These are phyloP conservation scores for Platyrinchus mystaceus DNA, from an alignment of 2,797 vertebrate species.

Conservation along the genomic window DNA sequence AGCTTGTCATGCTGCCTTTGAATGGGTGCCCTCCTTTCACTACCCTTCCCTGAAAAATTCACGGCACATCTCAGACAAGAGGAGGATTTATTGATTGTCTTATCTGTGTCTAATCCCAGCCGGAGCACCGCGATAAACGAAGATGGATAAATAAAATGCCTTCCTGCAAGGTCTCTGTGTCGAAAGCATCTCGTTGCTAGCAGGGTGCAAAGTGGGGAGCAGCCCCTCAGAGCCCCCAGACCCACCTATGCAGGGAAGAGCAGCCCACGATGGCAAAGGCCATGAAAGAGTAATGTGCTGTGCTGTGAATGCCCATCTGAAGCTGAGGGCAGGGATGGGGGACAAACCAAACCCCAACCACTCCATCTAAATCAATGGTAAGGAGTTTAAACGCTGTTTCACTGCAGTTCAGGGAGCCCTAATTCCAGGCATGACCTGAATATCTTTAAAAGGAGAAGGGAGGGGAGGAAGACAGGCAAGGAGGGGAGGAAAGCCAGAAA, in stretches of 20 bases:
- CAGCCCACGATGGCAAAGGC: background rate
- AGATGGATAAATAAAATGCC: background rate
- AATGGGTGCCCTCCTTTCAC: background rate
- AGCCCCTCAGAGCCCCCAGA: background rate
- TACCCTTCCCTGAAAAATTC: background rate
- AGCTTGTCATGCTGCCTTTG: background rate
- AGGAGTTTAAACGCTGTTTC: slow-evolving; percentile 37
- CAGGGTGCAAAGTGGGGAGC: background rate
- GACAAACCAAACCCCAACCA: background rate
- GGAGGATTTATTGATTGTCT: slow-evolving; percentile 51
- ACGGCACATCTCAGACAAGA: slow-evolving; percentile 1
- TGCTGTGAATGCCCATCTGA: fast-evolving
- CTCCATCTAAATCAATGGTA: slow-evolving; percentile 22
- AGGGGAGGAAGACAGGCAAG: background rate
- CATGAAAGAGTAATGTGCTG: background rate
- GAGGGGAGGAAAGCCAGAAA: background rate
- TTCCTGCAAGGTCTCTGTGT: background rate
- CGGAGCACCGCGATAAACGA: background rate
- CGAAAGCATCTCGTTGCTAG: background rate
- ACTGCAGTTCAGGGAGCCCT: slow-evolving; percentile 39
- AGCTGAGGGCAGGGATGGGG: background rate
- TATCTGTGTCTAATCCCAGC: slow-evolving; percentile 57
- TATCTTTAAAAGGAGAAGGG: background rate
- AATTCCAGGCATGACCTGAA: slow-evolving; percentile 61
- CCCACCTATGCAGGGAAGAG: background rate